Conservation (phyloP, 2,888 invertebrate species). For the Rutpela maculata region DNA sequence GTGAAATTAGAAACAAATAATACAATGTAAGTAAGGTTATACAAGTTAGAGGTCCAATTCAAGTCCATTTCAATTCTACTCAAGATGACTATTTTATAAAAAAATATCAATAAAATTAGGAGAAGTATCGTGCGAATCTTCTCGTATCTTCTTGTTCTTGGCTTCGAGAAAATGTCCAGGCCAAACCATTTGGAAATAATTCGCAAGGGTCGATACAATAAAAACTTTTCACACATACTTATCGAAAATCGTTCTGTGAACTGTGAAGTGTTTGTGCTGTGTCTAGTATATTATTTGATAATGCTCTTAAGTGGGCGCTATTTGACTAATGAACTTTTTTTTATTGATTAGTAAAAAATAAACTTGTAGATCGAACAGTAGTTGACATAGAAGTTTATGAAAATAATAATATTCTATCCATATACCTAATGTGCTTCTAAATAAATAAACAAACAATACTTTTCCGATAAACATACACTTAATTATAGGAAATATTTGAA, state of each 20-base stretch:
- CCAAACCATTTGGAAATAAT: conserved; percentile 11
- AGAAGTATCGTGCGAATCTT: neutral
- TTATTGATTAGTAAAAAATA: no score
- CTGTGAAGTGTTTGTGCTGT: neutral
- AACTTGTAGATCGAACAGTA: no score
- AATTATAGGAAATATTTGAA: no score
- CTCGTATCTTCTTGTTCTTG: neutral
- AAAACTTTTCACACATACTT: conserved; percentile 17
- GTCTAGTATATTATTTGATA: neutral
- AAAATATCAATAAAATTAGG: neutral
- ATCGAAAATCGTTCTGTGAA: no score
- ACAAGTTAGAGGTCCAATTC: neutral
- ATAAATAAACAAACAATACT: no score
- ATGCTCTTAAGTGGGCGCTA: neutral
- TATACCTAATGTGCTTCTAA: no score
- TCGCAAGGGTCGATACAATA: conserved; percentile 1
- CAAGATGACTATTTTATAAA: neutral
- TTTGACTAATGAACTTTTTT: neutral
- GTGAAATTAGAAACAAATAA: neutral
- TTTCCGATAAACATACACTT: no score
- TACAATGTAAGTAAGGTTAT: neutral
- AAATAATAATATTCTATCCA: no score
- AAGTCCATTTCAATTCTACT: neutral
- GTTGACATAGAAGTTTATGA: no score
- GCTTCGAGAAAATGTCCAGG: conserved; percentile 8